Evolutionary conservation across 2,888 invertebrate genomes (phyloP).

Genomic region (Nephrocerus scutellatus): DNA sequence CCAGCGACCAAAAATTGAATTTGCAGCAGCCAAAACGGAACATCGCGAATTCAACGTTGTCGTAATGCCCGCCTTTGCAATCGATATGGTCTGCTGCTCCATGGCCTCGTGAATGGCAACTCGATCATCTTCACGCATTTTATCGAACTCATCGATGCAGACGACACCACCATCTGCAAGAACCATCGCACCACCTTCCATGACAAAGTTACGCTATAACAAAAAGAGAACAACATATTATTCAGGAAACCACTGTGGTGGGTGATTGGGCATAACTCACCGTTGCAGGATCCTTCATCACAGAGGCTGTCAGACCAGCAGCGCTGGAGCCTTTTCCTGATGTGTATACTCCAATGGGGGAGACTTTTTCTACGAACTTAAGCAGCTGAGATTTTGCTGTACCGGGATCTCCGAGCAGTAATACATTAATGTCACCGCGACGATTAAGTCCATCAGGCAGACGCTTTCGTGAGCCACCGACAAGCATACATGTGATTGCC

Average conservation of each 20-base stretch:
- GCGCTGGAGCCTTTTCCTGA: slow-evolving; percentile 99
- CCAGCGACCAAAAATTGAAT: slow-evolving; percentile 97
- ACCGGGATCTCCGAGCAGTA: slow-evolving; percentile 95
- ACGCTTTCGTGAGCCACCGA: slow-evolving; percentile 83
- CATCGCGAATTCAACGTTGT: slow-evolving; percentile 97
- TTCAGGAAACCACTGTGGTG: no score
- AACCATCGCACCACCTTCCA: slow-evolving; percentile 99
- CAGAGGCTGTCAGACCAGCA: slow-evolving; percentile 96
- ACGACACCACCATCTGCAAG: slow-evolving; percentile 98
- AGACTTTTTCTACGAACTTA: slow-evolving; percentile 93
- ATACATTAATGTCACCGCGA: slow-evolving; percentile 92
- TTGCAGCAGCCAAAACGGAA: slow-evolving; percentile 98
- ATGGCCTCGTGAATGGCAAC: slow-evolving; percentile 99
- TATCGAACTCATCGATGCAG: slow-evolving; percentile 99
- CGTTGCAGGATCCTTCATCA: slow-evolving; percentile 84
- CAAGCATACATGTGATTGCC: slow-evolving; percentile 88
- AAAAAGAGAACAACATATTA: slow-evolving; percentile 21
- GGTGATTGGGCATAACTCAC: slow-evolving; percentile 59
- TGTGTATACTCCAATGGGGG: slow-evolving; percentile 93
- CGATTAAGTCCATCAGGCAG: slow-evolving; percentile 93
- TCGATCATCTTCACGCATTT: slow-evolving; percentile 98
- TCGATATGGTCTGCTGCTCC: slow-evolving; percentile 99
- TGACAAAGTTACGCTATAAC: slow-evolving; percentile 85
- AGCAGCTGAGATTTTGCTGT: slow-evolving; percentile 98
- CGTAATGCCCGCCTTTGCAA: slow-evolving; percentile 98